A percentile compares a stretch with the other conserved stretches of the same genome.
Conservation (phyloP, 2,888 invertebrate genomes). For the Metellina segmentata region DNA sequence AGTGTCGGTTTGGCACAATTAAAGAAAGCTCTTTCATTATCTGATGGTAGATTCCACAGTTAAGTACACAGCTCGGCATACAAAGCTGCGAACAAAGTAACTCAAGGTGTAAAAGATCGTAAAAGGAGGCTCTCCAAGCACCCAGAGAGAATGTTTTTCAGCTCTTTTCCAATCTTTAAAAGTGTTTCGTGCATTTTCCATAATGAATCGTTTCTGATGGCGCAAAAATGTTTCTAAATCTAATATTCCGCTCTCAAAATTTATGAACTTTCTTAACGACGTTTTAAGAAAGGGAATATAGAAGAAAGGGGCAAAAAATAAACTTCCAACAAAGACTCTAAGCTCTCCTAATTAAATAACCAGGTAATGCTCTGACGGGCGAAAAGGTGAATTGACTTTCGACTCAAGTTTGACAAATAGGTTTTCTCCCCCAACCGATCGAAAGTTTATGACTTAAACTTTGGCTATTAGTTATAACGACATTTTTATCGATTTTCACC, state of each 20-base stretch:
- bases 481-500: constrained; percentile 14
- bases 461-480: constrained; percentile 32
- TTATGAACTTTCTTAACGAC: constrained; percentile 22
- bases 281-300: constrained; percentile 4
- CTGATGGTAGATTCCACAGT: too few relatives aligned
- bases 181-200: neutral
- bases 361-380: constrained; percentile 30
- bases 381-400: constrained; percentile 46
- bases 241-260: constrained; percentile 28
- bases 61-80: too few relatives aligned
- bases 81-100: too few relatives aligned
- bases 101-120: too few relatives aligned
- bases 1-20: too few relatives aligned
- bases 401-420: constrained; percentile 33
- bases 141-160: neutral
- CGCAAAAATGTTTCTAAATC: constrained; percentile 18
- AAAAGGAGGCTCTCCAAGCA: neutral
- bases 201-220: neutral
- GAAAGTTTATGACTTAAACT: constrained; percentile 21
- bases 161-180: neutral
- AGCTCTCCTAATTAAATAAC: constrained; percentile 35
- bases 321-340: neutral
- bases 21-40: too few relatives aligned
- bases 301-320: neutral
- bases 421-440: neutral